A percentile compares a stretch with the other conserved stretches of the same genome.
Conservation (phyloP, 1,140 invertebrate species). For the Drosophila varians region DNA sequence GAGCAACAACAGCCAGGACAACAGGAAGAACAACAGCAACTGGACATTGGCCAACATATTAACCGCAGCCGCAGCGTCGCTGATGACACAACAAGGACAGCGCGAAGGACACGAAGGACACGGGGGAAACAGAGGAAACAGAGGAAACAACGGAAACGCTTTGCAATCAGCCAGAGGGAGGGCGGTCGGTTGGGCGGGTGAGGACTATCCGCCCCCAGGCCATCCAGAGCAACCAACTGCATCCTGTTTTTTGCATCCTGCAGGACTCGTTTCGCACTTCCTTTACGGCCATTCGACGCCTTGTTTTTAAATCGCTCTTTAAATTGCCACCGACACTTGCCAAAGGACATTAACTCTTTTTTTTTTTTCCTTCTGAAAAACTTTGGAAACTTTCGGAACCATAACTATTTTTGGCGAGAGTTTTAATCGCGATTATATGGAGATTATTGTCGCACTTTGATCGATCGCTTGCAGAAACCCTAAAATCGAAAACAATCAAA, state of each 20-base stretch:
- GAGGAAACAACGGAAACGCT: neutral
- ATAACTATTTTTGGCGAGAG: neutral
- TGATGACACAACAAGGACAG: conserved; percentile 44
- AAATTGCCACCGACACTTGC: neutral
- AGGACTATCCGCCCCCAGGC: neutral
- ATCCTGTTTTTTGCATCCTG: conserved; percentile 3
- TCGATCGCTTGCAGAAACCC: neutral
- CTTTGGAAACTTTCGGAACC: neutral
- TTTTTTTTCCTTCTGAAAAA: neutral
- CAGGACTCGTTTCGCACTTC: neutral
- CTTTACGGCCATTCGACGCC: neutral
- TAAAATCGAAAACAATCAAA: neutral
- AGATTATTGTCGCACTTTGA: neutral
- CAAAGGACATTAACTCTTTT: neutral
- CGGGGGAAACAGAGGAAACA: neutral
- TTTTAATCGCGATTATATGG: neutral
- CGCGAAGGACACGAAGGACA: neutral
- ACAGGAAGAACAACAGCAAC: conserved; percentile 28
- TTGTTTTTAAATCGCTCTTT: conserved; percentile 4
- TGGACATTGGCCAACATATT: conserved; percentile 69
- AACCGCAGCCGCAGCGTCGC: conserved; percentile 65
- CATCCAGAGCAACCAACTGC: neutral
- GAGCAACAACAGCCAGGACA: conserved; percentile 7
- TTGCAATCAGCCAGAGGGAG: conserved; percentile 8
- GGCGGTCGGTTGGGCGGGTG: too few relatives aligned